These are phyloP conservation scores for Chaetodon auriga DNA, from an alignment of 2,113 vertebrate species.

Conservation along the genomic window DNA sequence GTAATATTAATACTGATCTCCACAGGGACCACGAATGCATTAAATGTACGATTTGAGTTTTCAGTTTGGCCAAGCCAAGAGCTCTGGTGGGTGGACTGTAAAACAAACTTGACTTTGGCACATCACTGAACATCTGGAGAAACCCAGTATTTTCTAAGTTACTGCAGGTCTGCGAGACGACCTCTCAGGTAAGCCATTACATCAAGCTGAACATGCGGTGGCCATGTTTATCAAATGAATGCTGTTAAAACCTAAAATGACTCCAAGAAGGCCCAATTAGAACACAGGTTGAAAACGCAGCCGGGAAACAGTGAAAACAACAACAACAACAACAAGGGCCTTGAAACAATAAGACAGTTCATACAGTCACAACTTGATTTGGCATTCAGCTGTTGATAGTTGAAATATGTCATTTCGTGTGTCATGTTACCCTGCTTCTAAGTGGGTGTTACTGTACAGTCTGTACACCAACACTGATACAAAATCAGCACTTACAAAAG, in stretches of 20 bases:
- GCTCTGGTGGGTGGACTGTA: conserved; percentile 39
- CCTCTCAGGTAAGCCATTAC: conserved; percentile 12
- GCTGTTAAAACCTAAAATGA: conserved; percentile 19
- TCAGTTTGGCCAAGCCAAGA: conserved; percentile 47
- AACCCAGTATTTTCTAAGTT: conserved; percentile 31
- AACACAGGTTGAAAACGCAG: not conserved
- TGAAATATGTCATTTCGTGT: conserved; percentile 31
- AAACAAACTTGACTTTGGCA: conserved; percentile 74
- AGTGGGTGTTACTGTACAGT: conserved; percentile 50
- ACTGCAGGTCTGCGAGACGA: conserved; percentile 32
- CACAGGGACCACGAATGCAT: conserved; percentile 46
- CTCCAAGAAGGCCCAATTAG: not conserved
- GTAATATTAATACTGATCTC: conserved; percentile 67
- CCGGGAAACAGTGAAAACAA: conserved; percentile 2
- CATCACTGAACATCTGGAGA: conserved; percentile 61
- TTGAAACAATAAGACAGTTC: conserved; percentile 46
- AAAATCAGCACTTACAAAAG: conserved; percentile 47
- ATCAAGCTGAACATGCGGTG: conserved; percentile 29
- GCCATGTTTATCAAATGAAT: conserved; percentile 4
- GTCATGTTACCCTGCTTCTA: conserved; percentile 62
- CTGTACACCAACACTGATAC: conserved; percentile 40
- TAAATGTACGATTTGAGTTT: conserved; percentile 25
- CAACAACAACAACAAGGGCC: conserved; percentile 6
- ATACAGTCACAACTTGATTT: conserved; percentile 60
- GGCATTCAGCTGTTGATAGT: conserved; percentile 70